Base-by-base conservation (phyloP, 2,797 vertebrate species). In the Lagocephalus sceleratus region DNA sequence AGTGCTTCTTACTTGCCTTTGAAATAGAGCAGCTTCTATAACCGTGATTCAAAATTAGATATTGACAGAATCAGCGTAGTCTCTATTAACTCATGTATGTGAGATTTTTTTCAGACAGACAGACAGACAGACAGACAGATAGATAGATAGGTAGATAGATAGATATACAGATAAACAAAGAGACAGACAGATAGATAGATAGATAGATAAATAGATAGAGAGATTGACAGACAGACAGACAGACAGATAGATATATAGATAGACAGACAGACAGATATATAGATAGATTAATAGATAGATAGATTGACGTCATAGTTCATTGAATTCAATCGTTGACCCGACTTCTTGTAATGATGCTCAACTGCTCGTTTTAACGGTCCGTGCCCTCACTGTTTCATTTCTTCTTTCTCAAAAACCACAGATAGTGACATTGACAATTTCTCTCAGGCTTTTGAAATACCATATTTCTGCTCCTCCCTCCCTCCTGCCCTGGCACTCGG, bases 381-480 rank as follows among this genome's bases (percentile, higher is more conserved):
- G 49, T 64, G 65, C 54, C 72, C 81, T 66, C 51, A 58, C 63
- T 73, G 78, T 90, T 89, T 89, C 87, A 78, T 85, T 89, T 91
- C 87, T 81, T 75, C 72, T 85, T 88, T 88, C 61, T 60, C 57
- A 23, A 50, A 68, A 76, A 85, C 75, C 80, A 71, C 82, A 85
- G 81, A 76, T 57, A 75, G 79, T 74, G 73, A 79, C 81, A 78
- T 80, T 85, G 75, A 80, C 43, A 65, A 67, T 80, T 81, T 80
- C 51, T 49, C 53, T 23, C 52, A 22, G 21, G 54, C 15, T 71
- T 82, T 64, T 73, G 32, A 42, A 71, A 12, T 45, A 14, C 43
- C 9, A 29, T 17, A 6, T 23, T 42, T 16, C 17, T 38, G 54
- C 60, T 68, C 59, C 12, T 42, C 42, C 46, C 23, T 56, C 23